Conservation (phyloP, 2,888 invertebrate genomes). For the Seira ritae region DNA sequence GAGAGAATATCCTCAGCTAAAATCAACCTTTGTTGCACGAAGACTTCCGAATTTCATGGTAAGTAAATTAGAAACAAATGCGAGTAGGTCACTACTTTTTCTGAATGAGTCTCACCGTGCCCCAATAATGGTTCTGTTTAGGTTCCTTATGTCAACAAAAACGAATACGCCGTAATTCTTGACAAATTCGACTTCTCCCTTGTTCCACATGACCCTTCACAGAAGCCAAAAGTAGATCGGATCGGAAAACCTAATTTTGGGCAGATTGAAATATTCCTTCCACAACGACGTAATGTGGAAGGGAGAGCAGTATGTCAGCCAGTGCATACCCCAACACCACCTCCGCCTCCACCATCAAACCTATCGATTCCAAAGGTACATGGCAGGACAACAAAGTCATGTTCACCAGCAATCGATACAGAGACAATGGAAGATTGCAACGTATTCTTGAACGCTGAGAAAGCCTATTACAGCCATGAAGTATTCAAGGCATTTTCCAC, state of each 20-base stretch:
- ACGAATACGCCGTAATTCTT: slow-evolving; percentile 70
- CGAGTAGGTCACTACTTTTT: neutral
- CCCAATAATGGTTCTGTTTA: too few relatives aligned
- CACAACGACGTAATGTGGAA: neutral
- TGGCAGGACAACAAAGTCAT: neutral
- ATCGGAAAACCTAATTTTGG: slow-evolving; percentile 62
- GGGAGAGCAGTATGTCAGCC: slow-evolving; percentile 1
- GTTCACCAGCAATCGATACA: neutral
- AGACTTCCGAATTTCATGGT: slow-evolving; percentile 70
- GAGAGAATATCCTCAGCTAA: slow-evolving; percentile 51
- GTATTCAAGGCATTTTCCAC: slow-evolving; percentile 69
- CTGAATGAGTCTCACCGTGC: neutral
- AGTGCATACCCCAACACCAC: slow-evolving; percentile 27
- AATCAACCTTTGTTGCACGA: slow-evolving; percentile 66
- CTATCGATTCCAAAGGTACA: too few relatives aligned
- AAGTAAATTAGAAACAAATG: slow-evolving; percentile 40
- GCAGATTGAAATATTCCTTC: slow-evolving; percentile 64
- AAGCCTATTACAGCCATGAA: slow-evolving; percentile 69
- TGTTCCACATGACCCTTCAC: slow-evolving; percentile 37
- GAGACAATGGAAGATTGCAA: slow-evolving; percentile 46
- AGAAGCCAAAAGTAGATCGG: slow-evolving; percentile 42
- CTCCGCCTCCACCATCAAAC: neutral
- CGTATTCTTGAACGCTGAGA: slow-evolving; percentile 54
- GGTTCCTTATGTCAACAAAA: slow-evolving; percentile 68
- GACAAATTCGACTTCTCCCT: slow-evolving; percentile 67